Percentiles rank a stretch among this genome's conserved stretches.
Evolutionary conservation across 2,888 invertebrate species (phyloP).

Genomic region (Criorhina ranunculi): DNA sequence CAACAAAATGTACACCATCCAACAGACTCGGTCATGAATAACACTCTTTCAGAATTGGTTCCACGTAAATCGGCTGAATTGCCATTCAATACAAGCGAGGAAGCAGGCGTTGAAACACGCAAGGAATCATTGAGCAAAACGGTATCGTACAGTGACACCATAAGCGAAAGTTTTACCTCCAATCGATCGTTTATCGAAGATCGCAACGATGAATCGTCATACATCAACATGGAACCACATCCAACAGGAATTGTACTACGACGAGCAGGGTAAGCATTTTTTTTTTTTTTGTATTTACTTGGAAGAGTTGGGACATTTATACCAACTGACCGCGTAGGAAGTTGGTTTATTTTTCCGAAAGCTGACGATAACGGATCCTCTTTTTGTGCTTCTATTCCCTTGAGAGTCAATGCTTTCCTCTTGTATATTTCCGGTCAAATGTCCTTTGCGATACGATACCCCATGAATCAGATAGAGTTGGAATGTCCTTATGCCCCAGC

Average conservation of each 20-base stretch:
- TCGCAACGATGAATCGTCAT: constrained; percentile 66
- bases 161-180: constrained; percentile 80
- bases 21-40: constrained; percentile 79
- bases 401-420: too few species aligned
- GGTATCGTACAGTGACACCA: constrained; percentile 77
- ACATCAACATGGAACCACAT: constrained; percentile 85
- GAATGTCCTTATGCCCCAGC: too few species aligned
- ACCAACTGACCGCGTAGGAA: too few species aligned
- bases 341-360: too few species aligned
- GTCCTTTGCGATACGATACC: too few species aligned
- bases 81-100: constrained; percentile 79
- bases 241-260: constrained; percentile 91
- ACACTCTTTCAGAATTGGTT: constrained; percentile 82
- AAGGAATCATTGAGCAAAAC: constrained; percentile 76
- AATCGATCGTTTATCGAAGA: constrained; percentile 80
- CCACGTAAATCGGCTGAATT: constrained; percentile 82
- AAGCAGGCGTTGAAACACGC: constrained; percentile 74
- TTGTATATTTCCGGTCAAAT: too few species aligned
- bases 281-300: too few species aligned
- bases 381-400: too few species aligned
- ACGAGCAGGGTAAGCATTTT: constrained; percentile 87
- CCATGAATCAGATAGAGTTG: too few species aligned
- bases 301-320: too few species aligned
- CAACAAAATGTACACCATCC: constrained; percentile 80
- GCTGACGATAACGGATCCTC: too few species aligned